Evolutionary conservation across 1,140 invertebrate genomes (phyloP), one percentile per base, ranked within the genome.

Genomic region (Palaemon carinicauda): DNA sequence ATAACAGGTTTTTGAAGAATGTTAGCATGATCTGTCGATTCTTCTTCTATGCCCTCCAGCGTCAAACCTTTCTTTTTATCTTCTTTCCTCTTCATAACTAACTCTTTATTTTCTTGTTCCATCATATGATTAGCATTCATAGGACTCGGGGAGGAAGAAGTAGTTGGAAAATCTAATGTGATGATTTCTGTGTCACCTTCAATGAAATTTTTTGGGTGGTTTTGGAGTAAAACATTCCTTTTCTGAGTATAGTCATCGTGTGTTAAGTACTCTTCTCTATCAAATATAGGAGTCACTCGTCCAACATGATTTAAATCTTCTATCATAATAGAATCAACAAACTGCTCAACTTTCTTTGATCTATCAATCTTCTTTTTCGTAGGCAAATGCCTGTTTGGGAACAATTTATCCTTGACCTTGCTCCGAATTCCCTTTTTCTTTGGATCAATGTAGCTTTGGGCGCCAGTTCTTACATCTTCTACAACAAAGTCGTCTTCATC

Each of bases 21-120:
- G 15, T 33, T 24, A 17, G 54, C 17, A 24, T n/a, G 33, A 14
- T 52, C 56, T 50, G n/a, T 80, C 9, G 80, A 73, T 24, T 83
- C 88, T 31, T 87, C 83, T 52, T 87, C 80, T 41, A 89, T 89
- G 24, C 88, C 88, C 41, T 89, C 83, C n/a, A 89, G 80, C 50
- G 53, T 80, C 88, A 89, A 78, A n/a, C 74, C 56, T 33, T 50
- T 87, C 60, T 77, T 87, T 80, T 87, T 89, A 31, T 87, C 81
- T 21, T 81, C 77, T 24, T 41, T 29, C n/a, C 19, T 41, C 51
- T 31, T 83, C 15, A 21, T 24, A 5, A 17, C 69, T 41, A 21
- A 33, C 12, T 75, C 65, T 27, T 73, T 60, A 15, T 33, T 21
- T 50, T 82, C 80, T 21, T 82, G 33, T 12, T 17, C 15, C 80